Base-by-base conservation (phyloP, 2,888 invertebrate genomes). In the Hydraecia micacea region DNA sequence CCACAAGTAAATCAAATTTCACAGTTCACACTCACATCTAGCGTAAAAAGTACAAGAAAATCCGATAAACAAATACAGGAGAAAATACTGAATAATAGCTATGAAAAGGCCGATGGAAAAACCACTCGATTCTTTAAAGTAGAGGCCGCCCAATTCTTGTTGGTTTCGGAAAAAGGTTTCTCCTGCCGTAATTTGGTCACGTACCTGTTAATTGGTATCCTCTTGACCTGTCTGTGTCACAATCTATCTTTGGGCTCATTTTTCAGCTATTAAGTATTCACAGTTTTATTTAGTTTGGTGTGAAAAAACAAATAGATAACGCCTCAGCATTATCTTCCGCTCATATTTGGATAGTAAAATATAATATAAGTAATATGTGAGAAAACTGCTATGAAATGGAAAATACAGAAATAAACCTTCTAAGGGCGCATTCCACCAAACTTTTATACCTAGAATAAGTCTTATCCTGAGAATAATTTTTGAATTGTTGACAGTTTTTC, bases 1-100 rank as follows among this genome's bases (percentile, higher is more conserved):
- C 66, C 75, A 49, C 72, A 73, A 71, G 83, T 72, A 79, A 85
- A 86, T 83, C 66, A 73, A 86, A 85, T 86, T 86, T 79, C 83
- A 85, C 79, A 86, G 79, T 83, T 79, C 75, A 73, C 73, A 73
- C 63, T 36, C 58, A 13, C 39, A 55, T 60, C 62, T 69, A 39
- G 58, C 66, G 60, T 75, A n/a, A n/a, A 39, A 52, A 77, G 15
- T 52, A 55, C 67, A 62, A 49, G 8, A 60, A 65, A 69, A 76
- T 9, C n/a, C 32, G 68, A 65, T 72, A 67, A 80, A 83, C 63
- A 62, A 68, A 78, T 28, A 63, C 13, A 32, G 25, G 55, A 62
- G n/a, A 67, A 78, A 79, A 83, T 58, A 83, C 15, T 65, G 7
- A 71, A 55, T 32, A 78, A 67, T 71, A 15, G 36, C 28, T 60